Evolutionary conservation across 1,140 invertebrate species (phyloP).

Genomic region (Vanessa tameamea): DNA sequence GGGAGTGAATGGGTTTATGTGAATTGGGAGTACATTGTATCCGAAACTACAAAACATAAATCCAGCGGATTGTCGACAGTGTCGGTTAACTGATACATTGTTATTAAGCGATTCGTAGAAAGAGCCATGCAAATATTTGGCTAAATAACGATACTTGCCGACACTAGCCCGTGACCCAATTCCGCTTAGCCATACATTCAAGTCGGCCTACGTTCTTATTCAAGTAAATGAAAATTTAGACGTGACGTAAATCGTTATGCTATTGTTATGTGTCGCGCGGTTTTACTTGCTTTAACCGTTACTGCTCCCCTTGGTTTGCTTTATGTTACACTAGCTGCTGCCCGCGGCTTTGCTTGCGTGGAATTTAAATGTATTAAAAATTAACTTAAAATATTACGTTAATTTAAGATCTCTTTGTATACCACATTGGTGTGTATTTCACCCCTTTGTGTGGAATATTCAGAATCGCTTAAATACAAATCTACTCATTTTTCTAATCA

Average conservation of each 20-base stretch:
- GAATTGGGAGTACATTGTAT: background rate
- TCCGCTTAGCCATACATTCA: constrained; percentile 2
- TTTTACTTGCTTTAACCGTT: too few relatives aligned
- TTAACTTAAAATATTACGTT: too few relatives aligned
- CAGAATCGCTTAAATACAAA: too few relatives aligned
- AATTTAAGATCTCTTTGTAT: too few relatives aligned
- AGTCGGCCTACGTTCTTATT: background rate
- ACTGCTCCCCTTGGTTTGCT: too few relatives aligned
- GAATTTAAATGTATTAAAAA: too few relatives aligned
- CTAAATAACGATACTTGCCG: constrained; percentile 14
- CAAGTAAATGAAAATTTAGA: background rate
- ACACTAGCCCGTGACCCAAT: background rate
- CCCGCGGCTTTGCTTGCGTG: too few relatives aligned
- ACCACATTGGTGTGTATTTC: too few relatives aligned
- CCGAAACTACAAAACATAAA: constrained; percentile 11
- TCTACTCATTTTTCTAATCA: too few relatives aligned
- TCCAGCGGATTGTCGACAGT: background rate
- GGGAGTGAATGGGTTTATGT: background rate
- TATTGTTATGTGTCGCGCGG: background rate
- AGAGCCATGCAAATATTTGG: constrained; percentile 34
- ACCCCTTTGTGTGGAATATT: too few relatives aligned
- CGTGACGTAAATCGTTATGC: background rate
- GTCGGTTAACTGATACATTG: constrained; percentile 15
- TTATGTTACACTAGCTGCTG: too few relatives aligned
- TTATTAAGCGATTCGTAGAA: constrained; percentile 21